Base-by-base conservation (phyloP, 2,113 vertebrate genomes). In the Acrocephalus kingi region DNA sequence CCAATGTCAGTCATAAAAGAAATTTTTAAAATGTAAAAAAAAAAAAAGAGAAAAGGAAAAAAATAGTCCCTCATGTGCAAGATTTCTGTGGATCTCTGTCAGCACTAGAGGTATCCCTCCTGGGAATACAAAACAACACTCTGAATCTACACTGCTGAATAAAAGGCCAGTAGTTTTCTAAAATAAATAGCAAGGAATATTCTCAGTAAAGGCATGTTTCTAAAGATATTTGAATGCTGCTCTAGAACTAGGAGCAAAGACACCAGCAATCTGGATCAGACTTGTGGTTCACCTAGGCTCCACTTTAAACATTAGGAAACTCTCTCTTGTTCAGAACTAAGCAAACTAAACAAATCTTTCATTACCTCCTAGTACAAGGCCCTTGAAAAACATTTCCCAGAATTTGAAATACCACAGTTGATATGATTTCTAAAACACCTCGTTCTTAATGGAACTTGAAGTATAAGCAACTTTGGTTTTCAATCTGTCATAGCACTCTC, bases 371-470 rank as follows among this genome's bases (percentile, higher is more conserved):
- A 49, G 27, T 39, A 59, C 16, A 51, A 86, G 28, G 20, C 22
- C 43, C 30, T 86, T 67, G 67, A 63, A 94, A 91, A 90, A 75
- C 19, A 71, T 52, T 95, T 94, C 67, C 56, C 45, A 86, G 90
- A 90, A 80, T 88, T 11, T 92, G 61, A 68, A 94, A 75, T 37
- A 68, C n/a, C 16, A 23, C 20, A 67, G 75, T 19, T 78, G 52
- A 71, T 84, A 41, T 6, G 63, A 39, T 77, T 93, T 80, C 74
- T 84, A 45, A 86, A 88, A 52, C 63, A 81, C n/a, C 11, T 88
- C 61, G 17, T 63, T 84, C 45, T 51, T 95, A 90, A 86, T 81
- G 52, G 56, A 93, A 84, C 48, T 77, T 78, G 46, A 85, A 93
- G 96, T 37, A 64, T 69, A 84, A 91, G 69, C 69, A 95, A 15